phyloP scores from a whole-genome alignment of 1,140 invertebrate genomes.

The Liolophura sinensis region DNA sequence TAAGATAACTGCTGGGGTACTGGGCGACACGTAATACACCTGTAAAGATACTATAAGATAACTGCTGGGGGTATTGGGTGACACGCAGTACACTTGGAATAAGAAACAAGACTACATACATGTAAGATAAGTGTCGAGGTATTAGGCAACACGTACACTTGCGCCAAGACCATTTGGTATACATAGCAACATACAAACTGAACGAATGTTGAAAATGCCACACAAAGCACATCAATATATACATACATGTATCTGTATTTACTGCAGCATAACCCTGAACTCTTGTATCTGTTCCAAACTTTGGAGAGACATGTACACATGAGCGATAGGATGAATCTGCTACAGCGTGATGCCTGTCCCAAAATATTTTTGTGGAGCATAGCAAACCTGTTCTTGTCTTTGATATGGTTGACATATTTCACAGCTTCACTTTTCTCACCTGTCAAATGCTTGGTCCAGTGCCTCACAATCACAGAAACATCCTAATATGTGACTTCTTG shows the following conservation, averaged over 20 bases:
- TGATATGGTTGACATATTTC: too few species aligned
- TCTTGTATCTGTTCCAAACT: too few species aligned
- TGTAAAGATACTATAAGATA: constrained; percentile 5
- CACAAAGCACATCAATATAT: background rate
- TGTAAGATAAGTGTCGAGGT: background rate
- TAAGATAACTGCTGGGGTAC: background rate
- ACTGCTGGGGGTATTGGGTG: constrained; percentile 20
- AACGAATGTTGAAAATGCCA: background rate
- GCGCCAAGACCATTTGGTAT: background rate
- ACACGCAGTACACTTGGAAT: too few species aligned
- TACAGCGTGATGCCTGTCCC: too few species aligned
- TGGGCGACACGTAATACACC: too few species aligned
- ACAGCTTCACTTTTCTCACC: constrained; percentile 24
- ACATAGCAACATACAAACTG: background rate
- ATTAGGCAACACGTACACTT: too few species aligned
- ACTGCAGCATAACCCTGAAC: too few species aligned
- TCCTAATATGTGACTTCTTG: constrained; percentile 48
- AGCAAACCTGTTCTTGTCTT: too few species aligned
- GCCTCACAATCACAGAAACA: constrained; percentile 56
- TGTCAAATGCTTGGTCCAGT: constrained; percentile 50
- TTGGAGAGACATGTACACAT: too few species aligned
- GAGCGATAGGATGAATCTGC: too few species aligned
- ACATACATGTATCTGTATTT: background rate
- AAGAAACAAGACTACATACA: too few species aligned
- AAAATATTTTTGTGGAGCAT: too few species aligned